Base-by-base conservation (phyloP, 1,140 invertebrate species). In the Vanessa atalanta region DNA sequence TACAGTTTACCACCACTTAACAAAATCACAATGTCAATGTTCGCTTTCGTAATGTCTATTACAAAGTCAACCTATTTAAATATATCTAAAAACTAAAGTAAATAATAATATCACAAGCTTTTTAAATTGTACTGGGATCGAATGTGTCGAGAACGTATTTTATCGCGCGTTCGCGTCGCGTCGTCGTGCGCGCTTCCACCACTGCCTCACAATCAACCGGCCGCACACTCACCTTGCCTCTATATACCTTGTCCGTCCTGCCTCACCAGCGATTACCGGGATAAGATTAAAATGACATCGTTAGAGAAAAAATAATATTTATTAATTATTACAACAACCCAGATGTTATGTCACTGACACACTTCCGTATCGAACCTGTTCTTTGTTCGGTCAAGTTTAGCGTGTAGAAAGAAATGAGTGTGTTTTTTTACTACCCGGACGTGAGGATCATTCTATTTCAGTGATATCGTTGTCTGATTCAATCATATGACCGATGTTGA, bases 241-340 rank as follows among this genome's bases (percentile, higher is more conserved):
- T 89, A 86, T 89, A 89, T 89, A 88, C 77, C 80, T 47, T 73
- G 13, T 13, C 76, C 72, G 73, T 70, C 65, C 70, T 65, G 55
- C 47, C 63, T 61, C 23, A 57, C 55, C 50, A 48, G 43, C 67
- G 66, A 66, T 67, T 72, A 69, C 63, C 65, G 12, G 76, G 64
- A 71, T 77, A 71, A 67, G 16, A 53, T 70, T 76, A 60, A 72
- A 66, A 72, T 47, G 47, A 68, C 31, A 63, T 67, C 47, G 67
- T 70, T 51, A 31, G 16, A 9, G n/a, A n/a, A 60, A 13, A 26
- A 26, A 13, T 3, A 26, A 26, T 51, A 15, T n/a, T 51, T 51
- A 60, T 26, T 9, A 60, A 60, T 55, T 11, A 26, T 26, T 60
- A 47, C 55, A 65, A 16, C 53, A 48, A 50, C 60, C 65, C 63